Percentiles rank a stretch among this genome's conserved stretches.
These are phyloP conservation scores for Periplaneta americana DNA, from an alignment of 1,140 invertebrate genomes.

Conservation along the genomic window DNA sequence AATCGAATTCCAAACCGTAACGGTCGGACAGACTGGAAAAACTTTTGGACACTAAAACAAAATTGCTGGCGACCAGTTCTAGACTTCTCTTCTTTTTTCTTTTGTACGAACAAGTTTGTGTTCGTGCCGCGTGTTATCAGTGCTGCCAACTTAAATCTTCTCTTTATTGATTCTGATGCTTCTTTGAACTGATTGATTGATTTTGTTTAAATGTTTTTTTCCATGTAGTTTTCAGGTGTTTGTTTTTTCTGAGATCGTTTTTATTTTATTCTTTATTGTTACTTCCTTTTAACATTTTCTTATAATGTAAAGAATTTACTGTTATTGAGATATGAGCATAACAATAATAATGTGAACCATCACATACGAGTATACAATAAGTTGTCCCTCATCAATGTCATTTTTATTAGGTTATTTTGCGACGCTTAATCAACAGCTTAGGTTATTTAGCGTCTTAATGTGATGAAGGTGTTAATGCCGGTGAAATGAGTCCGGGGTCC, in stretches of 20 bases:
- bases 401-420: too few relatives aligned
- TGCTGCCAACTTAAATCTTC: too few relatives aligned
- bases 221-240: background rate
- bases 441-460: too few relatives aligned
- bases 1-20: background rate
- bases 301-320: too few relatives aligned
- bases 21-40: background rate
- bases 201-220: background rate
- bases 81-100: background rate
- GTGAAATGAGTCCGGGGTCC: too few relatives aligned
- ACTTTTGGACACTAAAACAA: background rate
- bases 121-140: background rate
- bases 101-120: background rate
- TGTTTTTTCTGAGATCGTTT: background rate
- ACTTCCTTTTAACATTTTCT: background rate
- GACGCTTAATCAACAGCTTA: too few relatives aligned
- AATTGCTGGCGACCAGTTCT: background rate
- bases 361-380: too few relatives aligned
- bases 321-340: too few relatives aligned
- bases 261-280: background rate
- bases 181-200: background rate
- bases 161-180: too few relatives aligned
- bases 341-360: too few relatives aligned
- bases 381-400: too few relatives aligned
- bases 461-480: too few relatives aligned